phyloP scores from a whole-genome alignment of 2,888 invertebrate genomes.

The Rutpela maculata region DNA sequence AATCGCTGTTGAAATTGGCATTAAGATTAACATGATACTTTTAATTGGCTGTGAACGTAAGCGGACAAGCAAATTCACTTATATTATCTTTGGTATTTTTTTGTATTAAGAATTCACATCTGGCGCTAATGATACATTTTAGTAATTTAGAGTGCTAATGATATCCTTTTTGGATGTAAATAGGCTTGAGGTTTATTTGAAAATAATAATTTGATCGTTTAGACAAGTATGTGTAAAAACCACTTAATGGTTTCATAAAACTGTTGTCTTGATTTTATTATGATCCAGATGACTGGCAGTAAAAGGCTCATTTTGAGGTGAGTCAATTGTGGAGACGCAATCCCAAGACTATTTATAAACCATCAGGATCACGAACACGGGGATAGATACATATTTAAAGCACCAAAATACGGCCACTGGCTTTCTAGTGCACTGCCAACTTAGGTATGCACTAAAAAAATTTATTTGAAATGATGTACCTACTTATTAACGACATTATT shows the following conservation, averaged over 20 bases:
- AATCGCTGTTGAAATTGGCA: conserved; percentile 51
- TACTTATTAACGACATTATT: no score
- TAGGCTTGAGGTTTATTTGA: conserved; percentile 44
- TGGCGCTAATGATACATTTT: conserved; percentile 39
- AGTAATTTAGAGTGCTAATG: conserved; percentile 44
- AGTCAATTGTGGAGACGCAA: conserved; percentile 11
- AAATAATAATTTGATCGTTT: conserved; percentile 44
- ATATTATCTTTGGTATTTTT: conserved; percentile 51
- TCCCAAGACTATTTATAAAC: conserved; percentile 26
- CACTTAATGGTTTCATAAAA: conserved; percentile 46
- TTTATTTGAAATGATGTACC: no score
- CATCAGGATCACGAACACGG: neutral
- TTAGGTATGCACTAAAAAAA: no score
- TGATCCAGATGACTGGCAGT: conserved; percentile 25
- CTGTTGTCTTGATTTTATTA: conserved; percentile 51
- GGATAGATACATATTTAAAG: neutral
- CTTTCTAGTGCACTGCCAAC: no score
- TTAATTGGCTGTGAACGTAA: conserved; percentile 47
- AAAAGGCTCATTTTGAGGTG: conserved; percentile 41
- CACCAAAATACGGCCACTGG: no score
- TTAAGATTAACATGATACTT: conserved; percentile 52
- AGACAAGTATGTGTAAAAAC: conserved; percentile 44
- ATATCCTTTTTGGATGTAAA: conserved; percentile 42
- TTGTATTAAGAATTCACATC: conserved; percentile 39
- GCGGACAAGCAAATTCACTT: conserved; percentile 48